Base-by-base conservation (phyloP, 1,140 invertebrate genomes). In the Drosophila cardini region DNA sequence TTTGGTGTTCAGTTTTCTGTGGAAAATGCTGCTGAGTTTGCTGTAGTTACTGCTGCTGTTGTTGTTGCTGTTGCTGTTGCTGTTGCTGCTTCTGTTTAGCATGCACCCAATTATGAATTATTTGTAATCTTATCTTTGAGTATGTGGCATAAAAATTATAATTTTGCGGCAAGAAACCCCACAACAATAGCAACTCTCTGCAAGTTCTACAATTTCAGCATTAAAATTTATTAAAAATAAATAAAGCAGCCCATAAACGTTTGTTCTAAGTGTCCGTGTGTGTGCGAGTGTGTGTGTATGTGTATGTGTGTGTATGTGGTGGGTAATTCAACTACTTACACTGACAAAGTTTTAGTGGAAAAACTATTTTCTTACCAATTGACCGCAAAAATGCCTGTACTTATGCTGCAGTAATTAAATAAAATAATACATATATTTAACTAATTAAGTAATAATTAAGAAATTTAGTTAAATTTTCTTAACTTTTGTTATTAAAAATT, bases 211-310 rank as follows among this genome's bases (percentile, higher is more conserved):
- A 78, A 81, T 87, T 86, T 86, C 82, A 86, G 75, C 85, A 86
- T 86, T 82, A 87, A 87, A 78, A 86, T 86, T 86, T 86, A 87
- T 86, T 87, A 86, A 86, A 86, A 78, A 86, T 86, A 86, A 87
- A 86, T 86, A 84, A 83, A 65, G 65, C 65, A 62, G 57, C 34
- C 34, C 50, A 62, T 74, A 63, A 70, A 61, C 43, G 61, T 16
- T 32, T 9, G 8, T 16, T 15, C 21, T 15, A 11, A 21, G 38
- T 45, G 40, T 56, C 15, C 11, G 5, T 4, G 38, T 43, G 62
- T 53, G n/a, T 46, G 13, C 30, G 55, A n/a, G 43, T 30, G 15
- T 32, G 36, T 45, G 42, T 57, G 30, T 16, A 1, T 5, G 38
- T 34, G 63, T 55, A 10, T 48, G 13, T 40, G 56, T 52, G n/a